A percentile compares a stretch with the other conserved stretches of the same genome.
Conservation (phyloP, 2,888 invertebrate species). For the Timema podura region DNA sequence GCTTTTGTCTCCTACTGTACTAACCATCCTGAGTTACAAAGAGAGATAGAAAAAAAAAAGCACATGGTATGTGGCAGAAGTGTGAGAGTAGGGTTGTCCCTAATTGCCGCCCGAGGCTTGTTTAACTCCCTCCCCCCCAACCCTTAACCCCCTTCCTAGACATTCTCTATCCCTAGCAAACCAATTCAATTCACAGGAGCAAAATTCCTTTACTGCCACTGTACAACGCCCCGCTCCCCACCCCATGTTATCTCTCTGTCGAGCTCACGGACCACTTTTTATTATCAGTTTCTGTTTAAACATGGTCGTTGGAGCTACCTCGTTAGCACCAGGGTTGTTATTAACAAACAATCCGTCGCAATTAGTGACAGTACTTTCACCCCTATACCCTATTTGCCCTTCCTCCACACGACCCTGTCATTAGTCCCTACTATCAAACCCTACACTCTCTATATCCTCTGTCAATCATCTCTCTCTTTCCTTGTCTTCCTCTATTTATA, state of each 20-base stretch:
- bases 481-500: too few species aligned
- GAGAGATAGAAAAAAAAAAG: too few species aligned
- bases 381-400: neutral
- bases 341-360: constrained; percentile 27
- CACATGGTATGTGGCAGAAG: too few species aligned
- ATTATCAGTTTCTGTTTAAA: constrained; percentile 21
- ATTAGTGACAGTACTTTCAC: constrained; percentile 14
- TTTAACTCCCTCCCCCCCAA: constrained; percentile 5
- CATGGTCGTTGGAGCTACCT: constrained; percentile 14
- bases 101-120: neutral
- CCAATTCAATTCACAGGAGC: too few species aligned
- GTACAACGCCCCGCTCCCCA: too few species aligned
- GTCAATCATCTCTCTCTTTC: too few species aligned
- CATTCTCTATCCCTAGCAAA: neutral
- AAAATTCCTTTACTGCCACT: too few species aligned
- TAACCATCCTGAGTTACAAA: too few species aligned
- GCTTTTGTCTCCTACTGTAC: too few species aligned
- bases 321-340: constrained; percentile 18
- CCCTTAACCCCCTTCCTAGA: neutral
- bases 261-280: neutral
- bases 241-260: neutral
- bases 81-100: too few species aligned
- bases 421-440: neutral
- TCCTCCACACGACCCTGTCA: neutral
- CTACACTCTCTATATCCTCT: neutral